phyloP scores from a whole-genome alignment of 2,113 vertebrate species.

The Riparia riparia region DNA sequence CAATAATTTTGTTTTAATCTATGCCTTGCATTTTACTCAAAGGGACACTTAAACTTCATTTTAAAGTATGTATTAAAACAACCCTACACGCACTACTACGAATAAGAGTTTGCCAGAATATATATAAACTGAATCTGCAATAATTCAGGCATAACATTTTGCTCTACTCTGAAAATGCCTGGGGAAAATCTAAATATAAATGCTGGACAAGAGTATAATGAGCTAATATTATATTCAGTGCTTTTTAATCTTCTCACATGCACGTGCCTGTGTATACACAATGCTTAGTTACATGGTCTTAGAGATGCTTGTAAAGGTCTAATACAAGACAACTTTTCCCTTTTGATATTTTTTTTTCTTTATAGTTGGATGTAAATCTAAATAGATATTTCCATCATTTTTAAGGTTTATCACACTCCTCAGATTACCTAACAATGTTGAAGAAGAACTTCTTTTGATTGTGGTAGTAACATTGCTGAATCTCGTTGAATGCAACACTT shows the following conservation, averaged over 20 bases:
- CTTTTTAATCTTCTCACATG: not conserved
- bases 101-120: constrained; percentile 4
- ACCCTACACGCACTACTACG: not conserved
- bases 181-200: not conserved
- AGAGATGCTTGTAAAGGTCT: not conserved
- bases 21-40: constrained; percentile 20
- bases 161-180: not conserved
- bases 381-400: not conserved
- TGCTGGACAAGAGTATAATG: not conserved
- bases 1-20: constrained; percentile 34
- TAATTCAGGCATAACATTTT: not conserved
- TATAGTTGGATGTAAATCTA: not conserved
- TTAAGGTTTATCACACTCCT: not conserved
- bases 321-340: not conserved
- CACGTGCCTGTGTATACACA: rapidly evolving
- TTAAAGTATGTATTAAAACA: constrained; percentile 33
- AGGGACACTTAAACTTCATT: constrained; percentile 53
- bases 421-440: not conserved
- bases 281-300: not conserved
- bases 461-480: not conserved
- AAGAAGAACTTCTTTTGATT: not conserved
- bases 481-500: not conserved
- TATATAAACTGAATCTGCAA: not conserved
- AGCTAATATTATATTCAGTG: not conserved
- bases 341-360: not conserved